Percentiles rank a stretch among this genome's conserved stretches.
phyloP scores from a whole-genome alignment of 2,888 invertebrate genomes.

The Plusia festucae region DNA sequence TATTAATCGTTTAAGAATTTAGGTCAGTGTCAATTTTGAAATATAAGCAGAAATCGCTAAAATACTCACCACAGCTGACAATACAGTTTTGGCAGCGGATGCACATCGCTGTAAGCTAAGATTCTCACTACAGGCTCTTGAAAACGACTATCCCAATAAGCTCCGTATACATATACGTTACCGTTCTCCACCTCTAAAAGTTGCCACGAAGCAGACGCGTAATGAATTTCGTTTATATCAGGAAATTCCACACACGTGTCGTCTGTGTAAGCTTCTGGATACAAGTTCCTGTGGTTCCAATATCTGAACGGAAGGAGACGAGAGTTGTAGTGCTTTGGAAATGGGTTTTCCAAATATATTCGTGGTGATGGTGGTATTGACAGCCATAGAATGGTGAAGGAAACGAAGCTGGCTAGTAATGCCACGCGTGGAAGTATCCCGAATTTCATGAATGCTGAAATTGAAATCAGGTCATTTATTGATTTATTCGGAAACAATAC shows the following conservation, averaged over 20 bases:
- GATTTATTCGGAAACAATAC: not conserved
- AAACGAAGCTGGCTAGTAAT: not conserved
- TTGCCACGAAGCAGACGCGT: constrained; percentile 34
- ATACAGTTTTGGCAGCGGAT: constrained; percentile 27
- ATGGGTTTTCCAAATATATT: not conserved
- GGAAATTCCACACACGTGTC: constrained; percentile 15
- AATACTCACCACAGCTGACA: constrained; percentile 43
- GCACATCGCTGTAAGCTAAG: constrained; percentile 33
- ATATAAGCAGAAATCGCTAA: too few species aligned
- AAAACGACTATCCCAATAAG: constrained; percentile 38
- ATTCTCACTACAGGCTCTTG: constrained; percentile 35
- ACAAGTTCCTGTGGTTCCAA: constrained; percentile 27
- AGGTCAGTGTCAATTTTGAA: too few species aligned
- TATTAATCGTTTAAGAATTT: too few species aligned
- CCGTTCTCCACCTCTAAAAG: constrained; percentile 13
- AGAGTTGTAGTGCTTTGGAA: not conserved
- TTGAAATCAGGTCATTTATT: too few species aligned
- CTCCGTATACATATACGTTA: constrained; percentile 38
- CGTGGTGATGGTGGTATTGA: not conserved
- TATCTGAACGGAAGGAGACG: constrained; percentile 25
- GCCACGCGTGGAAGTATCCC: not conserved
- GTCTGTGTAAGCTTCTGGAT: constrained; percentile 26
- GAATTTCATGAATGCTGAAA: not conserved
- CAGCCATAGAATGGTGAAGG: not conserved
- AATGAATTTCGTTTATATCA: constrained; percentile 9